Evolutionary conservation across 2,888 invertebrate species (phyloP).

Genomic region (Laothoe populi): DNA sequence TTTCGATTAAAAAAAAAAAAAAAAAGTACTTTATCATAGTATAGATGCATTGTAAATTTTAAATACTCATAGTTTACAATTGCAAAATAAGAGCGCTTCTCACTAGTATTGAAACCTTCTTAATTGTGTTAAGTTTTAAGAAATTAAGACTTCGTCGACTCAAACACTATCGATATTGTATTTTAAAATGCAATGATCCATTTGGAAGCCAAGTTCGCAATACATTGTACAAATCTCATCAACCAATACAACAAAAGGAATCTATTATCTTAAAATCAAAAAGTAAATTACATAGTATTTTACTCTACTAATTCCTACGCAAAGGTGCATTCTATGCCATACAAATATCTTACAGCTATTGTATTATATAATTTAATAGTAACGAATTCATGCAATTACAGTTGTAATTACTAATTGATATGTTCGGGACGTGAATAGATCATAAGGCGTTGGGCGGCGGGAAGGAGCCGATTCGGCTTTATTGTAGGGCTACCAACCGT

Average conservation of each 20-base stretch:
- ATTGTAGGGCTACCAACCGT: not conserved
- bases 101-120: too few species aligned
- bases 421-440: not conserved
- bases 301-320: not conserved
- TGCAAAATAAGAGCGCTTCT: too few species aligned
- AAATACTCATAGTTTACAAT: too few species aligned
- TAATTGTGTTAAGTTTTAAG: too few species aligned
- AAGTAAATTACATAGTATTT: slow-evolving; percentile 9
- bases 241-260: not conserved
- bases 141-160: too few species aligned
- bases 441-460: slow-evolving; percentile 10
- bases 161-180: too few species aligned
- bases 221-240: not conserved
- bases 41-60: too few species aligned
- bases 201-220: too few species aligned
- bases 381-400: slow-evolving; percentile 19
- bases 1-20: too few species aligned
- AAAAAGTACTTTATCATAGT: too few species aligned
- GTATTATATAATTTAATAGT: slow-evolving; percentile 19
- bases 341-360: not conserved
- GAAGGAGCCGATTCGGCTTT: not conserved
- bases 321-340: not conserved
- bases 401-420: slow-evolving; percentile 4
- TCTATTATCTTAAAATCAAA: not conserved
- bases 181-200: not conserved